Percentiles rank a stretch among this genome's conserved stretches.
Evolutionary conservation across 2,113 vertebrate species (phyloP).

Genomic region (Neogale vison): DNA sequence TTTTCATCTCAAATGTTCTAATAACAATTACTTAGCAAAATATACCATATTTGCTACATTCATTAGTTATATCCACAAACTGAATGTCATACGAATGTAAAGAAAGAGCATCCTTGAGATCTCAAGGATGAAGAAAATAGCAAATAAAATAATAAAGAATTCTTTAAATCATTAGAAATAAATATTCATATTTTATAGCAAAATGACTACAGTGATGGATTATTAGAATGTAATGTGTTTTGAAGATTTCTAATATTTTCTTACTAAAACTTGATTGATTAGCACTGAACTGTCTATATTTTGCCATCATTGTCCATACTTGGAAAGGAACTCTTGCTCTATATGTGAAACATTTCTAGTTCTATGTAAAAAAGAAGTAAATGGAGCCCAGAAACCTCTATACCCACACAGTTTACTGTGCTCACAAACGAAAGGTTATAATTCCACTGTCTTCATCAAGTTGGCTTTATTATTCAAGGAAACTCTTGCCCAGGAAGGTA

Average conservation of each 20-base stretch:
- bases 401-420: not conserved
- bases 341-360: not conserved
- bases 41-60: not conserved
- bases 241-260: not conserved
- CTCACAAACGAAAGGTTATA: not conserved
- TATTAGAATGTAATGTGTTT: not conserved
- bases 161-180: not conserved
- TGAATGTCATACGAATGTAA: not conserved
- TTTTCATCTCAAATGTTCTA: not conserved
- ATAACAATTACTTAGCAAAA: not conserved
- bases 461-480: not conserved
- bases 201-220: not conserved
- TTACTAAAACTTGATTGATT: not conserved
- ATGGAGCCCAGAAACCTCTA: not conserved
- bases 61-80: not conserved
- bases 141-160: not conserved
- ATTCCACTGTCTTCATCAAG: not conserved
- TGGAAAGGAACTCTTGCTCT: not conserved
- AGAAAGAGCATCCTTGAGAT: not conserved
- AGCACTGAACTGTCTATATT: not conserved
- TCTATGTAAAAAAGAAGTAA: not conserved
- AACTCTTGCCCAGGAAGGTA: not conserved
- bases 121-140: not conserved
- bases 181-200: not conserved
- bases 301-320: not conserved